Evolutionary conservation across 2,797 vertebrate species (phyloP), one percentile per base, ranked within the genome.

Genomic region (Enoplosus armatus): DNA sequence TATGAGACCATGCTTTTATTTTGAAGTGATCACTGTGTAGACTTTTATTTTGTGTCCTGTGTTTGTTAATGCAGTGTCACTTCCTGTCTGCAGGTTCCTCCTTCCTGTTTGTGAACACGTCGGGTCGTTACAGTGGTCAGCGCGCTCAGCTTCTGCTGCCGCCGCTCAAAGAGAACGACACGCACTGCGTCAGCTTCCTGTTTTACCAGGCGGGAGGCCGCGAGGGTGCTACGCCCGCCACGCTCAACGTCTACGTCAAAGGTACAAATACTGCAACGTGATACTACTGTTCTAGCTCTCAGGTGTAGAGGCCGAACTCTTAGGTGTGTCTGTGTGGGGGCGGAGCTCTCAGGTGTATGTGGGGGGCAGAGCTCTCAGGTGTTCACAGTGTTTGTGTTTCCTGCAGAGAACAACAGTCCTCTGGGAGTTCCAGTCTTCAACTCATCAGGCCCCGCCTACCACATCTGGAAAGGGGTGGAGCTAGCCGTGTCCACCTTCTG

Each of bases 401-500:
- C 54, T 64, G 0, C 83, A 94, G 98, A 98, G 87, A 99, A 98
- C 88, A 96, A 95, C 50, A 96, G 97, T 59, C 95, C 96, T 6
- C 26, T 97, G 85, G 98, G 97, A 31, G 93, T 95, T 75, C 96
- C 97, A 0, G 91, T 99, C 63, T 98, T 97, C 93, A 99, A 99
- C 88, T 90, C 96, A 0, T 97, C 98, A 15, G 95, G 94, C 74
- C 93, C 94, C 6, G 93, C 95, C 11, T 94, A 95, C 45, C 93
- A 96, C 67, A 92, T 90, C 12, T 99, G 98, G 98, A 96, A 93
- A 80, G 95, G 92, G 83, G 96, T 97, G 72, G 98, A 99, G 84
- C 94, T 99, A 84, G 98, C 98, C 26, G 96, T 99, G 75, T 99
- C 98, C 85, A 99, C 96, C 5, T 99, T 99, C 93, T 99, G 98